Base-by-base conservation (phyloP, 2,113 vertebrate genomes). In the Brienomyrus longianalis region DNA sequence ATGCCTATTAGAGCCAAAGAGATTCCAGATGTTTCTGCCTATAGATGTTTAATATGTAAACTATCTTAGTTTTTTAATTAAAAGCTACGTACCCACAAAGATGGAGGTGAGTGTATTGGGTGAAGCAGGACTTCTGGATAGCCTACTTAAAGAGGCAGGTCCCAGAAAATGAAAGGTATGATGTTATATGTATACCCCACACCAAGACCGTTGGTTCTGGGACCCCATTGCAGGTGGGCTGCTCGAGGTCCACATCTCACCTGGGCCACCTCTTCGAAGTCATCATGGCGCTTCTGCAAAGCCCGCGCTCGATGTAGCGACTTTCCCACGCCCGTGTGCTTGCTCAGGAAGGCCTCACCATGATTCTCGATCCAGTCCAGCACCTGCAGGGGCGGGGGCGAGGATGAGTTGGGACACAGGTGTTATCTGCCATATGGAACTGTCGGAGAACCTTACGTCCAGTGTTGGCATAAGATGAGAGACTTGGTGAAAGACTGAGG, bases 331-430 rank as follows among this genome's bases (percentile, higher is more conserved):
- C 97, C 97, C 0, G 97, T 97, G 88, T 97, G 97, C 92, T 97
- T 97, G 93, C 97, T 97, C 92, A 97, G 96, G 93, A 97, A 97
- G 87, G 96, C 96, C 93, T 97, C 97, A 0, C 97, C 97, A 0
- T 97, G 97, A 86, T 97, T 97, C 94, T 97, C 96, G 89, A 97
- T 97, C 97, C 97, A 97, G 92, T 97, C 96, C 92, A 97, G 92
- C 1, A 97, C 97, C 97, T 97, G 91, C 48, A 23, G 23, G 13
- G 90, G 23, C 90, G 35, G 50, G 80, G 8, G 35, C 74, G 56
- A 15, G 87, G 43, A 48, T 88, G 3, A 52, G 27, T 11, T 11
- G 27, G 48, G n/a, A n/a, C 17, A 86, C 19, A 86, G 47, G 27
- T 86, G n/a, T 52, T 86, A 77, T 39, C 70, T 77, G 70, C 31